These are phyloP conservation scores for Leptobrachium leishanense DNA, from an alignment of 2,113 vertebrate species.

Conservation along the genomic window DNA sequence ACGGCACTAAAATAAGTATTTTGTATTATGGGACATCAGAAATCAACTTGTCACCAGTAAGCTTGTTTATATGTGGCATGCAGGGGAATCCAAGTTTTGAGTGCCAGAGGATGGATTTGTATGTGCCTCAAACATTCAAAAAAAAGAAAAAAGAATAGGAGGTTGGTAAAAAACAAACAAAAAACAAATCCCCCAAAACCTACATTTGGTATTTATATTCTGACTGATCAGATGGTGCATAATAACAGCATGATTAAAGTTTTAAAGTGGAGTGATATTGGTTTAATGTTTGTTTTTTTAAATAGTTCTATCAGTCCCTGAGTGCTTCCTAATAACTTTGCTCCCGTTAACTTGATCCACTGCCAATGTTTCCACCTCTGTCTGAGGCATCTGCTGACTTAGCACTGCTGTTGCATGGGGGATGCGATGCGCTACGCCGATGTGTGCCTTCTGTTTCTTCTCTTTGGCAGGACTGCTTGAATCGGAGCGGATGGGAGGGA, in stretches of 20 bases:
- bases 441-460: constrained; percentile 78
- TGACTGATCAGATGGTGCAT: constrained; percentile 68
- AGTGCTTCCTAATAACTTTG: constrained; percentile 85
- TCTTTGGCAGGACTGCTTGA: constrained; percentile 80
- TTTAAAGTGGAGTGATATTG: constrained; percentile 39
- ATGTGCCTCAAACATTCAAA: neutral
- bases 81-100: constrained; percentile 53
- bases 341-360: constrained; percentile 88
- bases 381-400: constrained; percentile 55
- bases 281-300: constrained; percentile 63
- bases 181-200: constrained; percentile 2
- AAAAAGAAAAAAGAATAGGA: constrained; percentile 3
- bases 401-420: constrained; percentile 66
- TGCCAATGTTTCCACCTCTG: constrained; percentile 84
- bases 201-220: constrained; percentile 53
- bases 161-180: constrained; percentile 29
- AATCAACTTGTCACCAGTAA: constrained; percentile 50
- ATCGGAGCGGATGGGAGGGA: constrained; percentile 86
- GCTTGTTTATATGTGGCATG: constrained; percentile 81
- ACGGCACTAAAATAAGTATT: constrained; percentile 57
- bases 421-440: constrained; percentile 92
- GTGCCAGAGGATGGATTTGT: neutral
- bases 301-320: constrained; percentile 93
- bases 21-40: constrained; percentile 49
- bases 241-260: constrained; percentile 63